These are phyloP conservation scores for Taurulus bubalis DNA, from an alignment of 2,113 vertebrate genomes.

Conservation along the genomic window DNA sequence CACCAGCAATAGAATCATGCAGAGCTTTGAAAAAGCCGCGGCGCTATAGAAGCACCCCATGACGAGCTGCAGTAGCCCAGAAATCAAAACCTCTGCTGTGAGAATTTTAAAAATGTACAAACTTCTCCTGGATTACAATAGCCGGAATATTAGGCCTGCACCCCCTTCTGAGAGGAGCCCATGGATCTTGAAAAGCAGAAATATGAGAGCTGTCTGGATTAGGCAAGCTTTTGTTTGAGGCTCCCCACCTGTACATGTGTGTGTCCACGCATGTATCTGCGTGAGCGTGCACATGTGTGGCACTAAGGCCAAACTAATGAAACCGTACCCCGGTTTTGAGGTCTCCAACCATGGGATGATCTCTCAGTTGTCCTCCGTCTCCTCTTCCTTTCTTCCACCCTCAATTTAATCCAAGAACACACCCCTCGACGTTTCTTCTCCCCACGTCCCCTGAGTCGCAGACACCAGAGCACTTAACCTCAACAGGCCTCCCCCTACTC, in stretches of 20 bases:
- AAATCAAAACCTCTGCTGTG: slow-evolving; percentile 60
- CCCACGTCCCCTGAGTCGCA: slow-evolving; percentile 65
- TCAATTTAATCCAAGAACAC: slow-evolving; percentile 43
- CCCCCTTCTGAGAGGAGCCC: slow-evolving; percentile 36
- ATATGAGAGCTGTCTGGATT: slow-evolving; percentile 64
- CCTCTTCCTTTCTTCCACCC: slow-evolving; percentile 36
- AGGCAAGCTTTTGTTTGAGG: slow-evolving; percentile 55
- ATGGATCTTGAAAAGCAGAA: slow-evolving; percentile 51
- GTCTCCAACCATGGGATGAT: slow-evolving; percentile 69
- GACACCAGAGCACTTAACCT: slow-evolving; percentile 84
- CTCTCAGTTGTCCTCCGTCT: slow-evolving; percentile 39
- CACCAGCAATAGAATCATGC: slow-evolving; percentile 48
- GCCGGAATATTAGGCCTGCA: slow-evolving; percentile 12
- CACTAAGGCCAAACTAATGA: slow-evolving; percentile 65
- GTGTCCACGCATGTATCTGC: slow-evolving; percentile 20
- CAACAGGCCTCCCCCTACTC: slow-evolving; percentile 61
- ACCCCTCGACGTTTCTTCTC: slow-evolving; percentile 37
- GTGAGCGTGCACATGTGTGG: slow-evolving; percentile 44
- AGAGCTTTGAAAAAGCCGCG: slow-evolving; percentile 43
- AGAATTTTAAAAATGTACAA: slow-evolving; percentile 52
- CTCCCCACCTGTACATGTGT: slow-evolving; percentile 54
- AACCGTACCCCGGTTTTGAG: slow-evolving; percentile 64
- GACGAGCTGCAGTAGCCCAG: slow-evolving; percentile 48
- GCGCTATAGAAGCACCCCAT: slow-evolving; percentile 33
- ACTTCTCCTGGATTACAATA: slow-evolving; percentile 51